Evolutionary conservation across 2,888 invertebrate species (phyloP).

Genomic region (Cyclophora punctaria): DNA sequence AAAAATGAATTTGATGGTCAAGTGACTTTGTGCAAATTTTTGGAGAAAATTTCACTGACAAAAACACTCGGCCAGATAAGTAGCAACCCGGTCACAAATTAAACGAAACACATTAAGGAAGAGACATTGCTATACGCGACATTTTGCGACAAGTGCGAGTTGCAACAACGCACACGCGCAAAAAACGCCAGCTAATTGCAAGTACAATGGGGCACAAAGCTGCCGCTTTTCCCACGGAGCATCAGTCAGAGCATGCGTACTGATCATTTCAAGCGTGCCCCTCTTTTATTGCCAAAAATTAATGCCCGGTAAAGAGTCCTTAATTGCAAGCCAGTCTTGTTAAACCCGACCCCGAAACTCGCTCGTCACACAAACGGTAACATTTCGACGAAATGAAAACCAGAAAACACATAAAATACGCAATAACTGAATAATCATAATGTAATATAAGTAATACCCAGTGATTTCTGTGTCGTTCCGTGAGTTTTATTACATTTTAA

Average conservation of each 20-base stretch:
- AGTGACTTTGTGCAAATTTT: conserved; percentile 27
- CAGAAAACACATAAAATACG: conserved; percentile 51
- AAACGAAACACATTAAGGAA: conserved; percentile 57
- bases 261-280: conserved; percentile 66
- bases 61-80: conserved; percentile 34
- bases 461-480: conserved; percentile 40
- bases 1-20: conserved; percentile 44
- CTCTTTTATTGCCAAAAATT: conserved; percentile 75
- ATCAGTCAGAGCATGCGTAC: conserved; percentile 56
- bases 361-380: conserved; percentile 44
- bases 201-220: conserved; percentile 69
- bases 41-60: conserved; percentile 19
- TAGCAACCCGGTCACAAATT: conserved; percentile 53
- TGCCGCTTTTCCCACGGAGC: conserved; percentile 70
- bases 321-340: conserved; percentile 66
- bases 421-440: conserved; percentile 58
- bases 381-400: conserved; percentile 50
- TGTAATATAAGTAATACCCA: conserved; percentile 50
- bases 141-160: conserved; percentile 62
- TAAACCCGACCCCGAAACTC: conserved; percentile 40
- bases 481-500: conserved; percentile 57
- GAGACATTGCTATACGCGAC: conserved; percentile 59
- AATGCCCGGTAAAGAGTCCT: conserved; percentile 70
- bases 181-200: conserved; percentile 68
- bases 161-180: conserved; percentile 35